A percentile compares a stretch with the other conserved stretches of the same genome.
Conservation (phyloP, 2,113 vertebrate genomes). For the Megaceryle torquata region DNA sequence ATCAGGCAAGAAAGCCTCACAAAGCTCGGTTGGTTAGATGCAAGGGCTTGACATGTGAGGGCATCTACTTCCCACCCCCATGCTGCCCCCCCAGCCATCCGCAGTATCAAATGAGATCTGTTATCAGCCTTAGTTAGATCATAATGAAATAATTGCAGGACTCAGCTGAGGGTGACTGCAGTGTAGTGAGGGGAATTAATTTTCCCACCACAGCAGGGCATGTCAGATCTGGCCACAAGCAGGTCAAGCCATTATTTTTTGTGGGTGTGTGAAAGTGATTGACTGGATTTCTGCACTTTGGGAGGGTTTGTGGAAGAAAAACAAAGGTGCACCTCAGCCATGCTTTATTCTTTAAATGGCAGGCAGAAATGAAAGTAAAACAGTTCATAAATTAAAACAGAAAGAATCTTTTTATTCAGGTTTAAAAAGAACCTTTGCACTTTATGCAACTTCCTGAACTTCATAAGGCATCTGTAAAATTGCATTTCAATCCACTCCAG, state of each 20-base stretch:
- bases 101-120: slow-evolving; percentile 25
- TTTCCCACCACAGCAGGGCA: slow-evolving; percentile 55
- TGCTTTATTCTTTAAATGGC: not conserved
- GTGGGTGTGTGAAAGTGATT: slow-evolving; percentile 47
- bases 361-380: slow-evolving; percentile 22
- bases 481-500: not conserved
- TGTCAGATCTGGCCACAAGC: slow-evolving; percentile 50
- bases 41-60: slow-evolving; percentile 52
- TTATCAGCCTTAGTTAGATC: slow-evolving; percentile 62
- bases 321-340: not conserved
- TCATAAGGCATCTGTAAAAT: not conserved
- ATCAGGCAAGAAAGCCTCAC: slow-evolving; percentile 40
- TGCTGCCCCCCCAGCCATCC: slow-evolving; percentile 31
- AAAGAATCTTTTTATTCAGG: not conserved
- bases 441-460: not conserved
- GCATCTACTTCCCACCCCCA: slow-evolving; percentile 12
- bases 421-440: not conserved
- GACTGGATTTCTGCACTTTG: slow-evolving; percentile 41
- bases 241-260: slow-evolving; percentile 65
- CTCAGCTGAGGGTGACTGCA: slow-evolving; percentile 54
- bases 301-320: slow-evolving; percentile 20
- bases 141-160: slow-evolving; percentile 68
- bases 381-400: not conserved
- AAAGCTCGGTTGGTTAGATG: not conserved
- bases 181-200: slow-evolving; percentile 62